A percentile compares a stretch with the other conserved stretches of the same genome.
phyloP scores from a whole-genome alignment of 2,888 invertebrate species.

The Synanthedon myopaeformis region DNA sequence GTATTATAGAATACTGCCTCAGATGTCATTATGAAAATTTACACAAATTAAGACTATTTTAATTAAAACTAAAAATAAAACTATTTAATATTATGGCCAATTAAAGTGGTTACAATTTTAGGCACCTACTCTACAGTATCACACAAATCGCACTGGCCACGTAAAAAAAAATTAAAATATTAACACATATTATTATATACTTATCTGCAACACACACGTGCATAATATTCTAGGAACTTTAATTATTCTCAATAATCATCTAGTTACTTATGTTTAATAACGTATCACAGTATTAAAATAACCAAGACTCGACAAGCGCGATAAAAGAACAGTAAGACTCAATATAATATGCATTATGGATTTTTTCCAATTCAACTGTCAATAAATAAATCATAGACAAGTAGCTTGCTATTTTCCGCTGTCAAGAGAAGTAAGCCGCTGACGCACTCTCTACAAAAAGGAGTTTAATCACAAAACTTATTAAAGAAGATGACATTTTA shows the following conservation, averaged over 20 bases:
- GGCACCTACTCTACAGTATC: not conserved
- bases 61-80: conserved; percentile 1
- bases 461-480: too few relatives aligned
- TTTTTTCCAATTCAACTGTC: too few relatives aligned
- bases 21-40: conserved; percentile 56
- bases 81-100: not conserved
- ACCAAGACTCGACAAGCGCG: too few relatives aligned
- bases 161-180: not conserved
- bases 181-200: not conserved
- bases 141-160: conserved; percentile 7
- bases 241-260: conserved; percentile 25
- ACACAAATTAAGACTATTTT: conserved; percentile 21
- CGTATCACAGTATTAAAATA: too few relatives aligned
- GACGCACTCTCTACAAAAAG: too few relatives aligned
- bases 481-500: too few relatives aligned
- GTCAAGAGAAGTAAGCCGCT: too few relatives aligned
- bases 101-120: not conserved
- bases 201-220: not conserved
- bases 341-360: too few relatives aligned
- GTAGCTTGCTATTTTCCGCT: too few relatives aligned
- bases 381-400: too few relatives aligned
- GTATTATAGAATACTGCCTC: conserved; percentile 57
- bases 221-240: conserved; percentile 5
- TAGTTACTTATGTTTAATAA: conserved; percentile 12
- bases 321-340: too few relatives aligned